Evolutionary conservation across 2,113 vertebrate species (phyloP), one percentile per base, ranked within the genome.

Genomic region (Oostethus manadensis): DNA sequence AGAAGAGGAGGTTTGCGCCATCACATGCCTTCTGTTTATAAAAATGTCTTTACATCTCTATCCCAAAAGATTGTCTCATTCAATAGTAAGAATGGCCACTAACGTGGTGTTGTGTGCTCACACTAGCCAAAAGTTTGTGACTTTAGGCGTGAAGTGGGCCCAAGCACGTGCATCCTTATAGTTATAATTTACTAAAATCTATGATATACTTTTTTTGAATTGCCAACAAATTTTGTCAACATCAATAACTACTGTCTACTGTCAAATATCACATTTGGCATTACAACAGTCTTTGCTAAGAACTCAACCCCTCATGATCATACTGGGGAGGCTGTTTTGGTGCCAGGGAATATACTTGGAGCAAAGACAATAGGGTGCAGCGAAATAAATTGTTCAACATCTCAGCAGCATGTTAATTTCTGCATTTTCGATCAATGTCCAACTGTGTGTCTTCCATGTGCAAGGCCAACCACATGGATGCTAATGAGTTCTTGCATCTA

Each of bases 391-490:
- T 53, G 58, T 66, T 69, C 64, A 60, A 56, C 47, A 57, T 66
- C 61, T 74, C 65, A 68, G 77, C 64, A 69, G 68, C 62, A 77
- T 76, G 70, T 62, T 75, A 78, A 82, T 66, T 67, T 33, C 64
- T 50, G 70, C 64, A 45, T 66, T 61, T 69, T 78, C 74, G 77
- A 81, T 87, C 81, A 82, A 73, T 71, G 74, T 73, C 77, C 56
- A 64, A 40, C 79, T 75, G 70, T 60, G 74, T 23, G 58, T 69
- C 72, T 73, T 56, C 21, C 49, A 51, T 33, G 33, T 71, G 51
- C 18, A 17, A 66, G 56, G 42, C 46, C 56, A 72, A 46, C 33
- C 57, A 56, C 55, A 60, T 10, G 17, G 51, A 73, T 33, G 40
- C 46, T 46, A 2, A 6, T 35, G 16, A 57, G 54, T 57, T 61